These are phyloP conservation scores for Colossoma macropomum DNA, from an alignment of 2,113 vertebrate species.

Conservation along the genomic window DNA sequence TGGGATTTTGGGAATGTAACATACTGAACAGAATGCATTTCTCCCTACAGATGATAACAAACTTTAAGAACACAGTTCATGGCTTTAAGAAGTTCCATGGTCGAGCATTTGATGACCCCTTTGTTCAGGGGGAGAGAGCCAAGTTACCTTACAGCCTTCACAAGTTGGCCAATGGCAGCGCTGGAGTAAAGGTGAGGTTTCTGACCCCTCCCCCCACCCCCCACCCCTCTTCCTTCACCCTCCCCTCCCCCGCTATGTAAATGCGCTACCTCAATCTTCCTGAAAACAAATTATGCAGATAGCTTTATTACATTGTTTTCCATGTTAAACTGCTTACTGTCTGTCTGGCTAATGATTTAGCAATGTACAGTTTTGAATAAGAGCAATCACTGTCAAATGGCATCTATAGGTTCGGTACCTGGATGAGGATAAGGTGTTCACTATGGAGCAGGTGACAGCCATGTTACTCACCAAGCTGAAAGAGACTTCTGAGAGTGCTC, in stretches of 20 bases:
- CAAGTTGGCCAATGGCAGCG: constrained; percentile 87
- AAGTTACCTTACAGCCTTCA: constrained; percentile 91
- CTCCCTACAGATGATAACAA: constrained; percentile 85
- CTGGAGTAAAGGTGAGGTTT: constrained; percentile 87
- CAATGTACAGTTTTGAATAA: neutral
- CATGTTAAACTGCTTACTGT: neutral
- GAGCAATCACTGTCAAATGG: neutral
- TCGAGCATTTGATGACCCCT: constrained; percentile 88
- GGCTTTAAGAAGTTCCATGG: constrained; percentile 95
- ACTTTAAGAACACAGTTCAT: constrained; percentile 93
- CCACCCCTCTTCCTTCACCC: no score
- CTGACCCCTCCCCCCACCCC: neutral
- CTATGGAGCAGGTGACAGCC: constrained; percentile 90
- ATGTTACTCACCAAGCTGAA: constrained; percentile 95
- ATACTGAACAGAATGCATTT: constrained; percentile 9
- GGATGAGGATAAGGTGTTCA: constrained; percentile 92
- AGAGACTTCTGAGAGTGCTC: constrained; percentile 90
- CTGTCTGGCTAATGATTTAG: neutral
- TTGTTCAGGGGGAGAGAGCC: constrained; percentile 86
- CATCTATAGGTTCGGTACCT: constrained; percentile 87
- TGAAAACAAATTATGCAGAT: neutral
- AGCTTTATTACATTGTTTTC: neutral
- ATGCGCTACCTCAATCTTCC: neutral
- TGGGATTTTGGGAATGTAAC: neutral
- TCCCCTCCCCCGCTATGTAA: neutral